Evolutionary conservation across 1,140 invertebrate genomes (phyloP).

Genomic region (Euglossa dilemma): DNA sequence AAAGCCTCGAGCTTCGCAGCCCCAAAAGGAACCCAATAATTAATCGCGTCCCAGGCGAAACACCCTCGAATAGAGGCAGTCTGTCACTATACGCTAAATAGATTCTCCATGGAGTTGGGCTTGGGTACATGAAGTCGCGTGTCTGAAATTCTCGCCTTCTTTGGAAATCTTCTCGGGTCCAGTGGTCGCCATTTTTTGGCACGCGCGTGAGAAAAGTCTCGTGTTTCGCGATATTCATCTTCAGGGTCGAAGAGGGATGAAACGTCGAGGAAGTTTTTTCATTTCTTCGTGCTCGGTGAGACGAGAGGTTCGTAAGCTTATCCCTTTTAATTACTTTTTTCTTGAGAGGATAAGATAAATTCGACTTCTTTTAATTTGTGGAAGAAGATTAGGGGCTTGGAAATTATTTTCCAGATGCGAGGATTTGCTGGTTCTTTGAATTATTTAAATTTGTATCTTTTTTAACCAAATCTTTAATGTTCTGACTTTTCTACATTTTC

Average conservation of each 20-base stretch:
- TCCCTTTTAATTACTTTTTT: not conserved
- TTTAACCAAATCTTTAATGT: too few species aligned
- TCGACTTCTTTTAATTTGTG: not conserved
- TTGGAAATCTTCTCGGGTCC: not conserved
- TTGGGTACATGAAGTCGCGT: not conserved
- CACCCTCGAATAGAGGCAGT: conserved; percentile 68
- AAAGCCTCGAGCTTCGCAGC: conserved; percentile 76
- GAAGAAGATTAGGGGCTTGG: not conserved
- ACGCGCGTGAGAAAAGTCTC: not conserved
- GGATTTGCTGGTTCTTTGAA: not conserved
- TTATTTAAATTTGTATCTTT: not conserved
- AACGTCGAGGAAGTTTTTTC: not conserved
- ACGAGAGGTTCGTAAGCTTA: not conserved
- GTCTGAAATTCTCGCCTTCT: not conserved
- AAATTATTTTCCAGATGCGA: not conserved
- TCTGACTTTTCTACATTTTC: too few species aligned
- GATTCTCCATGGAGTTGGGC: conserved; percentile 55
- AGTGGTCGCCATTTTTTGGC: not conserved
- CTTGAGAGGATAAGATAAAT: not conserved
- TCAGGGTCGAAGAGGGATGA: not conserved
- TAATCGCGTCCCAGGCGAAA: conserved; percentile 78
- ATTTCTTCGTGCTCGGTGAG: not conserved
- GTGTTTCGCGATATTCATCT: not conserved
- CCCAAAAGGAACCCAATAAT: conserved; percentile 79
- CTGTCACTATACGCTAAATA: conserved; percentile 65